Percentiles rank a stretch among this genome's conserved stretches.
phyloP scores from a whole-genome alignment of 2,888 invertebrate species.

The Caenorhabditis panamensis region DNA sequence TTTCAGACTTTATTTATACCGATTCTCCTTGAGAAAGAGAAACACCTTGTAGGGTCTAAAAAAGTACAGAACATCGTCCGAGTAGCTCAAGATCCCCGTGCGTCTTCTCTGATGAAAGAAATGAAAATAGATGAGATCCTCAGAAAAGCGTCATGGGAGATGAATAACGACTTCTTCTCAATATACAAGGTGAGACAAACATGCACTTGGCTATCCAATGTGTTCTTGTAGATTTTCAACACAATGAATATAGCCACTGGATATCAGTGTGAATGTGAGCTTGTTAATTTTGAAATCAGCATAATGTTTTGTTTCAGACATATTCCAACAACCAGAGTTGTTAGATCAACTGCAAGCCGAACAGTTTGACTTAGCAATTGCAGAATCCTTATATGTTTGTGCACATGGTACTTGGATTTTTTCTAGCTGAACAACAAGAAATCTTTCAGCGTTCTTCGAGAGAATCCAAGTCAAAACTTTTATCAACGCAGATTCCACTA shows the following conservation, averaged over 20 bases:
- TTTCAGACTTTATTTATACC: constrained; percentile 39
- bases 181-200: no score
- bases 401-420: constrained; percentile 45
- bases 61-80: constrained; percentile 45
- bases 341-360: constrained; percentile 28
- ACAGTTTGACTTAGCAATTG: constrained; percentile 51
- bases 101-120: constrained; percentile 14
- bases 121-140: constrained; percentile 23
- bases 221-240: constrained; percentile 6
- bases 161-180: not conserved
- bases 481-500: constrained; percentile 41
- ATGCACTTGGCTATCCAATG: no score
- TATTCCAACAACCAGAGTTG: constrained; percentile 35
- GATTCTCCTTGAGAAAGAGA: constrained; percentile 20
- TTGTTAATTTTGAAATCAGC: no score
- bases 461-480: constrained; percentile 34
- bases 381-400: constrained; percentile 33
- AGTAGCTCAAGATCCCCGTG: constrained; percentile 44
- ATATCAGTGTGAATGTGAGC: constrained; percentile 35
- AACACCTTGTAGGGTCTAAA: constrained; percentile 51
- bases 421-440: no score
- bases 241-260: constrained; percentile 20
- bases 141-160: constrained; percentile 34
- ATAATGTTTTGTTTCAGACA: constrained; percentile 16
- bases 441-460: constrained; percentile 54